Conservation (phyloP, 1,140 invertebrate genomes). For the Helicoverpa armigera region DNA sequence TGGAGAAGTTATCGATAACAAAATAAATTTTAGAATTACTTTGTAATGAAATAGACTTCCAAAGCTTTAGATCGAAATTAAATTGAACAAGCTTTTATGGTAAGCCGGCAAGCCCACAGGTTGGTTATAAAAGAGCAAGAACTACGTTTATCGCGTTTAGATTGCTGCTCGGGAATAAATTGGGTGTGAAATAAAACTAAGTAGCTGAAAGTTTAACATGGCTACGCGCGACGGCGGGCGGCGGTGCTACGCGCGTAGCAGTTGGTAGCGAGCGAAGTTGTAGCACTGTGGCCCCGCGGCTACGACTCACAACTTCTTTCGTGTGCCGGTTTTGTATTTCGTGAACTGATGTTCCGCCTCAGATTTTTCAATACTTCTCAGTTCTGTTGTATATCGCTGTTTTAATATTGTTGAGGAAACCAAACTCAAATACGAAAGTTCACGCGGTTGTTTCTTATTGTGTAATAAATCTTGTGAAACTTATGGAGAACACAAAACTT, state of each 20-base stretch:
- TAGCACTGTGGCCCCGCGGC: conserved; percentile 34
- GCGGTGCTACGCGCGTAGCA: conserved; percentile 46
- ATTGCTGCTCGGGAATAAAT: conserved; percentile 71
- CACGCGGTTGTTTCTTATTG: conserved; percentile 43
- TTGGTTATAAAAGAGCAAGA: conserved; percentile 58
- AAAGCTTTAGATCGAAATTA: conserved; percentile 35
- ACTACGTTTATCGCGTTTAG: conserved; percentile 65
- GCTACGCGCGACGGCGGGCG: conserved; percentile 16
- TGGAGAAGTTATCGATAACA: too few relatives aligned
- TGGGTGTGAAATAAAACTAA: conserved; percentile 76
- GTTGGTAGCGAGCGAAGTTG: conserved; percentile 61
- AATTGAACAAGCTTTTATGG: conserved; percentile 29
- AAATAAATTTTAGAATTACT: too few relatives aligned
- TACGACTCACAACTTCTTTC: conserved; percentile 55
- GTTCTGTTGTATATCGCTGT: conserved; percentile 63
- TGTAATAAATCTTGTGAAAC: conserved; percentile 49
- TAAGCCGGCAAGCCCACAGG: conserved; percentile 36
- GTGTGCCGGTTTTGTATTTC: conserved; percentile 40
- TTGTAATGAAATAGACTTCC: not conserved
- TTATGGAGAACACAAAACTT: conserved; percentile 25
- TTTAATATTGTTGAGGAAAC: conserved; percentile 55
- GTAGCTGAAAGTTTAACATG: conserved; percentile 67
- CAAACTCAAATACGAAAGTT: conserved; percentile 50
- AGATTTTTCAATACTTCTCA: conserved; percentile 67
- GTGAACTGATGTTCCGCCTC: conserved; percentile 62